Evolutionary conservation across 1,140 invertebrate species (phyloP).

Genomic region (Polypedilum vanderplanki): DNA sequence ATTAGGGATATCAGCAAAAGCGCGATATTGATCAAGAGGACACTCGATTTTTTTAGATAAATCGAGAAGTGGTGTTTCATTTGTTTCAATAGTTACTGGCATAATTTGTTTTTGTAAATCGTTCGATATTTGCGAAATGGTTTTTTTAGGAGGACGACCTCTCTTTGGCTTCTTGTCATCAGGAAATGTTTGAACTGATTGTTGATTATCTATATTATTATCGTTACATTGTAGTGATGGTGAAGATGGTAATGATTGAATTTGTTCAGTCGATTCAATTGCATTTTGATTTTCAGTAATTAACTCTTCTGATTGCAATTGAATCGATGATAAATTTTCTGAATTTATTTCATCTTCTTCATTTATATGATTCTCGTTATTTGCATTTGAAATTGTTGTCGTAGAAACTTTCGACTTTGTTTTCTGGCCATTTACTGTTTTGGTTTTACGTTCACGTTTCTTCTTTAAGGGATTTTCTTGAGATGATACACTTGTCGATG

Average conservation of each 20-base stretch:
- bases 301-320: background rate
- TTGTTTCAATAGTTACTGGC: background rate
- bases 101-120: background rate
- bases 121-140: background rate
- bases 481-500: background rate
- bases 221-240: too few species aligned
- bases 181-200: background rate
- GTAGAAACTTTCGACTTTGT: background rate
- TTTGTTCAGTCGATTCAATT: too few species aligned
- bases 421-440: background rate
- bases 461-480: background rate
- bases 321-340: background rate
- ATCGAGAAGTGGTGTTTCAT: background rate
- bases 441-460: background rate
- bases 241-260: too few species aligned
- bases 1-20: background rate
- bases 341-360: background rate
- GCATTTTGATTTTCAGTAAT: background rate
- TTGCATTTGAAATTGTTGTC: background rate
- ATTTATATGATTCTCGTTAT: too few species aligned
- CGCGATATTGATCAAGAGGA: slow-evolving; percentile 5
- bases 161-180: slow-evolving; percentile 4
- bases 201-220: too few species aligned
- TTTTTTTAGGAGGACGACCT: background rate
- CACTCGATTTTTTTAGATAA: background rate